These are phyloP conservation scores for Takifugu rubripes DNA, from an alignment of 2,797 vertebrate species.

Conservation along the genomic window DNA sequence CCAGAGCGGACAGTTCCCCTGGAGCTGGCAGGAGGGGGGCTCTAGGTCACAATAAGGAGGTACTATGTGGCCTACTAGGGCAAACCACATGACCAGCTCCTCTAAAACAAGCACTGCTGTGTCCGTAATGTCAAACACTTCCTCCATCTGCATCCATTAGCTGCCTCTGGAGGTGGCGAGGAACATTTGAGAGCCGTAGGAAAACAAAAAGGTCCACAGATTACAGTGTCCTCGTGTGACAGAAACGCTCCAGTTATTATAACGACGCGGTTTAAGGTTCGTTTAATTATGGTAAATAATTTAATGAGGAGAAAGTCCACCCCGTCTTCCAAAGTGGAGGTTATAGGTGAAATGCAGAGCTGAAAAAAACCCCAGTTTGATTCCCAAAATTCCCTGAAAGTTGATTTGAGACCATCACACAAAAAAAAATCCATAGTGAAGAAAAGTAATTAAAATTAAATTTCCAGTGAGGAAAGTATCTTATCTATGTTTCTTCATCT, in stretches of 20 bases:
- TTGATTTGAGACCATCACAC: too few relatives aligned
- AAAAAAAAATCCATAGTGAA: too few relatives aligned
- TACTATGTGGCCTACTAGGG: constrained; percentile 55
- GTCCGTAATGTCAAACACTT: constrained; percentile 74
- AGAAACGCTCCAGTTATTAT: constrained; percentile 59
- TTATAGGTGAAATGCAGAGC: too few relatives aligned
- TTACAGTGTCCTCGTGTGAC: constrained; percentile 47
- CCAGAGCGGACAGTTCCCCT: constrained; percentile 67
- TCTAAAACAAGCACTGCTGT: constrained; percentile 73
- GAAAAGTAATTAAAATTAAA: too few relatives aligned
- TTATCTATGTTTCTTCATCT: too few relatives aligned
- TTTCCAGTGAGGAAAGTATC: too few relatives aligned
- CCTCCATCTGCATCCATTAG: constrained; percentile 71
- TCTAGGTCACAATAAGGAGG: constrained; percentile 65
- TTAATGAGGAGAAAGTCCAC: too few relatives aligned
- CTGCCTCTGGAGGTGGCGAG: constrained; percentile 46
- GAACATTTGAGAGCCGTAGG: constrained; percentile 54
- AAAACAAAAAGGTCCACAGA: constrained; percentile 62
- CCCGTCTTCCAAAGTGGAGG: too few relatives aligned
- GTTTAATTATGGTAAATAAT: background rate
- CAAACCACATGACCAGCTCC: constrained; percentile 64
- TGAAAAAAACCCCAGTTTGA: too few relatives aligned
- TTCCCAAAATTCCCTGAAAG: too few relatives aligned
- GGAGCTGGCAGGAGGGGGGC: constrained; percentile 58
- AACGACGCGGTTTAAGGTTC: constrained; percentile 5